These are phyloP conservation scores for human (Homo sapiens) DNA, from an alignment of 2,113 vertebrate species.

Conservation along the genomic window DNA sequence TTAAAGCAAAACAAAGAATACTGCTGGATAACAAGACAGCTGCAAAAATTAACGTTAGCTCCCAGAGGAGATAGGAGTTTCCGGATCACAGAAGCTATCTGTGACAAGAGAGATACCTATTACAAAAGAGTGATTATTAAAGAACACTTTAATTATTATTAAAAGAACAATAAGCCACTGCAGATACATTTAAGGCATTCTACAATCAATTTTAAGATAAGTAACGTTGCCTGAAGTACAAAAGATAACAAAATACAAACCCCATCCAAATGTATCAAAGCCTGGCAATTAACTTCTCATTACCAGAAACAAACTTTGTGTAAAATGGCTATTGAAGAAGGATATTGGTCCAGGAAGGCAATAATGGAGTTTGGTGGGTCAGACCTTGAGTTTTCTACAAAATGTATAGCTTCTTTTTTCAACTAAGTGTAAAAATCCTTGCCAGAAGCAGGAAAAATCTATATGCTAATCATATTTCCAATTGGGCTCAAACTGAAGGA, in stretches of 20 bases:
- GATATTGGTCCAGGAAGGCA: background rate
- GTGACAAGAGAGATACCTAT: conserved; percentile 43
- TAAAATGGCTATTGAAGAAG: background rate
- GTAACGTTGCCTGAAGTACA: conserved; percentile 38
- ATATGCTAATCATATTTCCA: conserved; percentile 52
- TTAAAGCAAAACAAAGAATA: conserved; percentile 48
- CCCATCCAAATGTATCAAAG: background rate
- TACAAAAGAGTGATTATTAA: conserved; percentile 59
- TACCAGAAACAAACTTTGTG: background rate
- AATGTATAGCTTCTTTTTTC: background rate
- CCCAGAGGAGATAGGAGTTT: background rate
- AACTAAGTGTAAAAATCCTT: conserved; percentile 23
- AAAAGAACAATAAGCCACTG: conserved; percentile 58
- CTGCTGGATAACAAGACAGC: conserved; percentile 37
- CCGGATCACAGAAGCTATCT: background rate
- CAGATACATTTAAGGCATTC: conserved; percentile 48
- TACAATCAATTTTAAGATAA: conserved; percentile 63
- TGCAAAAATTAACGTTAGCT: conserved; percentile 51
- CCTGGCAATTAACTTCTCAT: conserved; percentile 11
- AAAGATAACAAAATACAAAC: conserved; percentile 35
- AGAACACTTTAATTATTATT: too few relatives aligned
- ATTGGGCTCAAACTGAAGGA: conserved; percentile 1
- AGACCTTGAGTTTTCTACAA: background rate
- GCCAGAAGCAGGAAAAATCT: background rate
- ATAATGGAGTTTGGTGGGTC: background rate